Evolutionary conservation across 2,888 invertebrate genomes (phyloP).

Genomic region (Noctua pronuba): DNA sequence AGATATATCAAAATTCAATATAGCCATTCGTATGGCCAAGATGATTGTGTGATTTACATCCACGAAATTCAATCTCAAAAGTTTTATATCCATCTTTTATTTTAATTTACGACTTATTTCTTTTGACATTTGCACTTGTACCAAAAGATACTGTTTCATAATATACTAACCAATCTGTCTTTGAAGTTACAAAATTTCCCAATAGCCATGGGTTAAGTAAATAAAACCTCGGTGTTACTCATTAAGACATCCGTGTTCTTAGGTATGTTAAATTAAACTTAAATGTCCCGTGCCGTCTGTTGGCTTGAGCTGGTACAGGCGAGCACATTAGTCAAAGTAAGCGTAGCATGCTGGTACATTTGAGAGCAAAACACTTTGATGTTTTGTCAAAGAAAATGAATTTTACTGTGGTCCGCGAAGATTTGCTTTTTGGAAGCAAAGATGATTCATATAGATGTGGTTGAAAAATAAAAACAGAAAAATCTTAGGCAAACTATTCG

Average conservation of each 20-base stretch:
- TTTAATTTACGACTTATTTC: background rate
- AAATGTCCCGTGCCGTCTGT: conserved; percentile 72
- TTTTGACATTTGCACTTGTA: background rate
- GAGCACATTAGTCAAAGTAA: conserved; percentile 73
- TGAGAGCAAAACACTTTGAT: conserved; percentile 64
- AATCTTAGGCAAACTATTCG: too few relatives aligned
- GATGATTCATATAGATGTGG: conserved; percentile 24
- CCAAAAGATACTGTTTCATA: background rate
- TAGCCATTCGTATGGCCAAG: background rate
- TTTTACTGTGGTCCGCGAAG: conserved; percentile 39
- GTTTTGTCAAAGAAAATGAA: conserved; percentile 53
- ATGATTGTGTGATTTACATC: conserved; percentile 2
- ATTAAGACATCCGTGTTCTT: conserved; percentile 70
- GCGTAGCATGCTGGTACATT: conserved; percentile 70
- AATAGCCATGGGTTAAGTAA: conserved; percentile 31
- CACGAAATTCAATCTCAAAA: conserved; percentile 27
- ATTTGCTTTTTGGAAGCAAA: background rate
- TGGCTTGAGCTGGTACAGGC: conserved; percentile 52
- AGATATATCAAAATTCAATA: conserved; percentile 15
- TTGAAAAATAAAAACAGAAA: background rate
- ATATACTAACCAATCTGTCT: background rate
- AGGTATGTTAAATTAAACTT: conserved; percentile 73
- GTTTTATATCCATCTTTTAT: conserved; percentile 13
- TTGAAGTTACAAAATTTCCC: conserved; percentile 40
- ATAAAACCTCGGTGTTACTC: conserved; percentile 62